Percentiles rank a stretch among this genome's conserved stretches.
These are phyloP conservation scores for Rotaria socialis DNA, from an alignment of 2,888 invertebrate genomes.

Conservation along the genomic window DNA sequence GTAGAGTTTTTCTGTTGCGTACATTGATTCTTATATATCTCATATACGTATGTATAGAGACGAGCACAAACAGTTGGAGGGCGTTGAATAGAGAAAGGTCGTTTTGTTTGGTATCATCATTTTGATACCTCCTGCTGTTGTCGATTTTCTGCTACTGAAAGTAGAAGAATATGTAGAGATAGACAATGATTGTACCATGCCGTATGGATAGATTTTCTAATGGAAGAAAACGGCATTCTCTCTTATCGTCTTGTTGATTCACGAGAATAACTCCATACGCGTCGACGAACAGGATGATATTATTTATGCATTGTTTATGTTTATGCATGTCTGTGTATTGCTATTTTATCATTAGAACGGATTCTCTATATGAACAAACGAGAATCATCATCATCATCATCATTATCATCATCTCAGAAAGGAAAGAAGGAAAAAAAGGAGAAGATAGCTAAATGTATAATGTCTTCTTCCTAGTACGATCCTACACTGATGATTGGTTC, in stretches of 20 bases:
- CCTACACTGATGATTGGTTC: not conserved
- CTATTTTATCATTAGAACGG: constrained; percentile 8
- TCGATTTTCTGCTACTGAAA: constrained; percentile 5
- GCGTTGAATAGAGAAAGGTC: not conserved
- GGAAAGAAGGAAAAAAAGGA: not conserved
- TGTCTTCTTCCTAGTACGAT: not conserved
- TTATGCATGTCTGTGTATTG: not conserved
- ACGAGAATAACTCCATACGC: not conserved
- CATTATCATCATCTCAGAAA: not conserved
- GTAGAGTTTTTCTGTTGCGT: not conserved
- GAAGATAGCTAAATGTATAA: not conserved
- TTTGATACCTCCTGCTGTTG: not conserved
- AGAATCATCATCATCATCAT: not conserved
- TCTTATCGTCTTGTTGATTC: not conserved
- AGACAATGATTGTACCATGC: not conserved
- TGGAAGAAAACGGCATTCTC: not conserved
- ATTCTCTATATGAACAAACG: constrained; percentile 13
- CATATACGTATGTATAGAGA: not conserved
- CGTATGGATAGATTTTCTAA: not conserved
- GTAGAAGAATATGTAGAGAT: not conserved
- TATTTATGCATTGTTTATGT: constrained; percentile 11
- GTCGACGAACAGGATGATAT: not conserved
- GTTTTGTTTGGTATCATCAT: constrained; percentile 21
- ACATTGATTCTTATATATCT: not conserved
- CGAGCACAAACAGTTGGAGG: not conserved